phyloP scores from a whole-genome alignment of 2,113 vertebrate genomes.

The Reinhardtius hippoglossoides region DNA sequence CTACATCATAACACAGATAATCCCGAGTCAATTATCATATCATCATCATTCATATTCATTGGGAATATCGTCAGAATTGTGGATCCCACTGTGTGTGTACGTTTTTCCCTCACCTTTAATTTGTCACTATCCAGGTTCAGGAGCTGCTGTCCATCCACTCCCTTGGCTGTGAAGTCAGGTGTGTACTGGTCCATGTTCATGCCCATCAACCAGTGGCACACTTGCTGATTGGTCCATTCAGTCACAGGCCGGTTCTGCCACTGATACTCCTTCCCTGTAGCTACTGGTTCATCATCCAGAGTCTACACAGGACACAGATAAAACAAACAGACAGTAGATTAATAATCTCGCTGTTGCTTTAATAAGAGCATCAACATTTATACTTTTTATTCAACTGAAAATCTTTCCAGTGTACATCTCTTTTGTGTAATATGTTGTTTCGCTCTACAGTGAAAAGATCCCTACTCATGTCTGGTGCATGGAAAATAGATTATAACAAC shows the following conservation, averaged over 20 bases:
- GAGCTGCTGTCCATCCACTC: slow-evolving; percentile 86
- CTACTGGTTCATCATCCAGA: slow-evolving; percentile 85
- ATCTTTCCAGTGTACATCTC: too few species aligned
- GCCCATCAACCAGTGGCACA: slow-evolving; percentile 90
- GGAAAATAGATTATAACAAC: neutral
- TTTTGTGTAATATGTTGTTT: neutral
- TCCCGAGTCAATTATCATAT: neutral
- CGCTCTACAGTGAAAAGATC: neutral
- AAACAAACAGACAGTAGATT: slow-evolving; percentile 15
- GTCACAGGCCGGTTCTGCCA: slow-evolving; percentile 89
- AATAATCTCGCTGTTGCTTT: neutral
- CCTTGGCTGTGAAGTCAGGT: slow-evolving; percentile 87
- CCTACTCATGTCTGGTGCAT: neutral
- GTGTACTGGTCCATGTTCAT: slow-evolving; percentile 93
- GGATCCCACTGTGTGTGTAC: neutral
- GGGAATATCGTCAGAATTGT: neutral
- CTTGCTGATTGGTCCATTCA: slow-evolving; percentile 90
- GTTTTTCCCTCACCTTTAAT: slow-evolving; percentile 82
- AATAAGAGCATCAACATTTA: neutral
- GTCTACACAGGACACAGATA: slow-evolving; percentile 77
- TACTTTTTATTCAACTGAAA: too few species aligned
- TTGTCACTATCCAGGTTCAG: slow-evolving; percentile 89
- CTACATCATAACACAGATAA: neutral
- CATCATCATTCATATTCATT: neutral
- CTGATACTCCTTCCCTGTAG: slow-evolving; percentile 88